phyloP scores from a whole-genome alignment of 2,888 invertebrate species.

The Xestia xanthographa region DNA sequence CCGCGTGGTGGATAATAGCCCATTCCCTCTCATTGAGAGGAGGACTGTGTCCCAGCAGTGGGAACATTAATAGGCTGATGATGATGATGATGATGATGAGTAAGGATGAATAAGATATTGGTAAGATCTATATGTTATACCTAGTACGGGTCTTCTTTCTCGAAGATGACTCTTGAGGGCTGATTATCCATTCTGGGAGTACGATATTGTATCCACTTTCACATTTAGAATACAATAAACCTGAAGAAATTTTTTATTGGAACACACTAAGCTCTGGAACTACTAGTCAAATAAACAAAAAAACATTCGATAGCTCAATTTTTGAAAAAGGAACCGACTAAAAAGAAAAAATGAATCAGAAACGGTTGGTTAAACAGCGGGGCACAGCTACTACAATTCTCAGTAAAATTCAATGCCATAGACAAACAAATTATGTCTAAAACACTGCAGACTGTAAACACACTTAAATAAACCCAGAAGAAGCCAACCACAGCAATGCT shows the following conservation, averaged over 20 bases:
- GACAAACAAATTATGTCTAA: neutral
- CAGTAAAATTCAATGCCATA: neutral
- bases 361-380: neutral
- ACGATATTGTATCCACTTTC: neutral
- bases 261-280: neutral
- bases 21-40: too few species aligned
- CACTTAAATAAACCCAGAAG: conserved; percentile 7
- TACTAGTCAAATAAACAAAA: neutral
- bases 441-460: neutral
- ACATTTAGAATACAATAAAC: neutral
- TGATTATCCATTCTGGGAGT: neutral
- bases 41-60: too few species aligned
- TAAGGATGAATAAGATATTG: neutral
- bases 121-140: neutral
- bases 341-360: neutral
- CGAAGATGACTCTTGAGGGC: neutral
- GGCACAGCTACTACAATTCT: neutral
- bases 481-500: conserved; percentile 13
- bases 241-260: neutral
- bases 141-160: neutral
- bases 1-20: too few species aligned
- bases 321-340: too few species aligned
- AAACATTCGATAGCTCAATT: neutral
- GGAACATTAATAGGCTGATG: too few species aligned
- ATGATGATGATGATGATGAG: too few species aligned